Evolutionary conservation across 2,888 invertebrate species (phyloP), one percentile per base, ranked within the genome.

Genomic region (Apodemia mormo): DNA sequence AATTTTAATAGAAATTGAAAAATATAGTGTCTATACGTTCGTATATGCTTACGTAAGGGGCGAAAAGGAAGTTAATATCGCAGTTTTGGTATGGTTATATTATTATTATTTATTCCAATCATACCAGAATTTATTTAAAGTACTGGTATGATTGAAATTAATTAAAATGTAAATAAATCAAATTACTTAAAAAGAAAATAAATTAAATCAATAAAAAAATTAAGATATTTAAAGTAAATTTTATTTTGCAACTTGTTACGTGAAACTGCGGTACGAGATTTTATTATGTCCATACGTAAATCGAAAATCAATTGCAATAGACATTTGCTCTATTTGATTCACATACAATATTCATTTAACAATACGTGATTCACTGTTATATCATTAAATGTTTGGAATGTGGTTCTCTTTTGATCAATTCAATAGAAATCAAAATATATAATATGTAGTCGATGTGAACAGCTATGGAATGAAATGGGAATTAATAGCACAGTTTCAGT

Each of bases 231-330:
- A 22, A 22, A 22, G 22, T 22, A 22, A 22, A 22, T 22, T 22
- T 22, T 22, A 22, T 22, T 22, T 22, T 22, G 22, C 22, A 22
- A 22, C 22, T 22, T 22, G 61, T 61, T 33, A 61, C 7, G 37
- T 37, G 37, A n/a, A 37, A 14, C 14, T 33, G 64, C 37, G 37
- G 64, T 33, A 2, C 8, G 37, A 64, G 37, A 64, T 64, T 10
- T 14, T 37, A 61, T 64, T 61, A 29, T 58, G 61, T 61, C 14
- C 61, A 33, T 37, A 61, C n/a, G 61, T 33, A 61, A 61, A 61
- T 33, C 33, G 61, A 61, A 61, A 37, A 61, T 61, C 33, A 37
- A 37, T n/a, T 61, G 61, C 33, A 14, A 33, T 29, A 9, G 14
- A 33, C 61, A 33, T 61, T 61, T 61, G 33, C 29, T 61, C n/a